Evolutionary conservation across 2,113 vertebrate species (phyloP).

Genomic region (Scortum barcoo): DNA sequence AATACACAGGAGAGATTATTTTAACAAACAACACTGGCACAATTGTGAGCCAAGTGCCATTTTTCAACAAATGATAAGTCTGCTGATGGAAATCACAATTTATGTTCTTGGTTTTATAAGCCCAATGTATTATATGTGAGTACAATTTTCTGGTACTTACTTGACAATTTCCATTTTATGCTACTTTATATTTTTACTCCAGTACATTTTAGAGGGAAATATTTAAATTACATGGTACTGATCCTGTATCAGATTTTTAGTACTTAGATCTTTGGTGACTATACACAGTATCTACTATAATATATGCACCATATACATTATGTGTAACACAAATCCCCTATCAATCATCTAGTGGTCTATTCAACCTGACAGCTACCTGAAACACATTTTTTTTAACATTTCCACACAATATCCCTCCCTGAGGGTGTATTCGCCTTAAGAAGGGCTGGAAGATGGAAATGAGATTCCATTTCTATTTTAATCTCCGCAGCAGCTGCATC

Average conservation of each 20-base stretch:
- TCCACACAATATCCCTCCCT: slow-evolving; percentile 9
- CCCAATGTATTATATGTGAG: too few species aligned
- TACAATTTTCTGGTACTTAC: too few species aligned
- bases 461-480: slow-evolving; percentile 50
- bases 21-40: not conserved
- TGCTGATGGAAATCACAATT: too few species aligned
- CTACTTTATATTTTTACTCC: too few species aligned
- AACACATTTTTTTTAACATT: not conserved
- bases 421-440: slow-evolving; percentile 24
- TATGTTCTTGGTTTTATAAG: too few species aligned
- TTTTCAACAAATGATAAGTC: too few species aligned
- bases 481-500: slow-evolving; percentile 43
- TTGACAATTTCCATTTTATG: too few species aligned
- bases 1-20: not conserved
- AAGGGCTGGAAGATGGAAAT: slow-evolving; percentile 45
- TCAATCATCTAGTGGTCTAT: slow-evolving; percentile 8
- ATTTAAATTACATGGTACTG: too few species aligned
- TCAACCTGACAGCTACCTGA: slow-evolving; percentile 21
- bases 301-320: too few species aligned
- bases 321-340: not conserved
- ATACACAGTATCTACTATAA: not conserved
- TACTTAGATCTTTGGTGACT: not conserved
- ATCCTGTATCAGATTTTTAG: too few species aligned
- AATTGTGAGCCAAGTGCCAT: not conserved
- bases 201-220: too few species aligned